phyloP scores from a whole-genome alignment of 1,140 invertebrate species.

The Planococcus citri region DNA sequence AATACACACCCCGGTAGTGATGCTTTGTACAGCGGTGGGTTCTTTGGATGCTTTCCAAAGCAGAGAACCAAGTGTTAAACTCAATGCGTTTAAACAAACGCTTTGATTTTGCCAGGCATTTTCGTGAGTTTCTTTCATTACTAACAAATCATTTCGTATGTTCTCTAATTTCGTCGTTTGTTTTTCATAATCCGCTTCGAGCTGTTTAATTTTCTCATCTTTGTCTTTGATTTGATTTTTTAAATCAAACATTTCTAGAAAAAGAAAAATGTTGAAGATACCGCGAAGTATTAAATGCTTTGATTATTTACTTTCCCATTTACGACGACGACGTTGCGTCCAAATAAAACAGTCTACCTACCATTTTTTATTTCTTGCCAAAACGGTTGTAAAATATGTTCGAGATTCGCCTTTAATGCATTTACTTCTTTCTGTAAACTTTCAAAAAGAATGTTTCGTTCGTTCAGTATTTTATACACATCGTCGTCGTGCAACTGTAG shows the following conservation, averaged over 20 bases:
- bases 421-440: background rate
- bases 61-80: background rate
- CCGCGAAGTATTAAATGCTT: background rate
- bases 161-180: background rate
- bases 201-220: background rate
- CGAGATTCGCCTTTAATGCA: background rate
- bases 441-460: background rate
- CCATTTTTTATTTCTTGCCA: conserved; percentile 3
- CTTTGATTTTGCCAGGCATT: background rate
- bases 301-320: background rate
- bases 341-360: background rate
- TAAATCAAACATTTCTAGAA: background rate
- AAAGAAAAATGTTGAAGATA: too few species aligned
- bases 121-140: background rate
- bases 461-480: background rate
- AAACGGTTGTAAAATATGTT: background rate
- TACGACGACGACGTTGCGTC: too few species aligned
- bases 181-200: background rate
- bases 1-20: background rate
- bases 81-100: background rate
- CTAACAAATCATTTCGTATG: background rate
- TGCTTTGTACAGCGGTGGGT: background rate
- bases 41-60: conserved; percentile 2
- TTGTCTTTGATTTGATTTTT: background rate
- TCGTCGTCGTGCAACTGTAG: background rate